Conservation (phyloP, 2,888 invertebrate genomes). For the Dryocosmus kuriphilus region DNA sequence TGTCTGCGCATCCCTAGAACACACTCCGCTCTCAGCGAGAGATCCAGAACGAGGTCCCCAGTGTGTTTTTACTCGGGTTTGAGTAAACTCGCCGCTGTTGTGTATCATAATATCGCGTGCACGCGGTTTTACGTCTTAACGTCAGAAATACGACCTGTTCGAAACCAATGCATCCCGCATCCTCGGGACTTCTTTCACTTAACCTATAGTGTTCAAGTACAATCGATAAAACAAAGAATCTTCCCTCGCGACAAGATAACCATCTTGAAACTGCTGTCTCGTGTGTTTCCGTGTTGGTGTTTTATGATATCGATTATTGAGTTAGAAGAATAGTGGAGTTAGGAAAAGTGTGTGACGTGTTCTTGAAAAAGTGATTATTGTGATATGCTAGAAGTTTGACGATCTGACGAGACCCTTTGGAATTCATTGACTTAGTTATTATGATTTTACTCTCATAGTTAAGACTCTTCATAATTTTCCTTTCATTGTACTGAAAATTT, state of each 20-base stretch:
- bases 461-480: background rate
- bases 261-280: background rate
- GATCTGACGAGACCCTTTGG: background rate
- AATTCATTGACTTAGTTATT: background rate
- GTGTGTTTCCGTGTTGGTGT: background rate
- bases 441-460: background rate
- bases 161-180: conserved; percentile 54
- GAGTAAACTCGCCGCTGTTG: conserved; percentile 90
- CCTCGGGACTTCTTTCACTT: conserved; percentile 2
- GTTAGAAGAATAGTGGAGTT: background rate
- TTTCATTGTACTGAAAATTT: background rate
- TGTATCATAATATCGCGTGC: conserved; percentile 86
- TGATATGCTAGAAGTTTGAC: background rate
- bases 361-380: conserved; percentile 12
- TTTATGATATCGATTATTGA: background rate
- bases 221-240: background rate
- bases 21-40: conserved; percentile 61
- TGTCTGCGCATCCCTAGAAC: conserved; percentile 57
- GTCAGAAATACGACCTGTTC: conserved; percentile 39
- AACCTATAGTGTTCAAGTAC: background rate
- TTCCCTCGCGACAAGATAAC: background rate
- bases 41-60: conserved; percentile 64
- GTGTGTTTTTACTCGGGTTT: conserved; percentile 79
- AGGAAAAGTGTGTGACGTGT: conserved; percentile 14
- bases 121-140: conserved; percentile 67